phyloP scores from a whole-genome alignment of 2,888 invertebrate species.

The Trileptium ribeirensis region DNA sequence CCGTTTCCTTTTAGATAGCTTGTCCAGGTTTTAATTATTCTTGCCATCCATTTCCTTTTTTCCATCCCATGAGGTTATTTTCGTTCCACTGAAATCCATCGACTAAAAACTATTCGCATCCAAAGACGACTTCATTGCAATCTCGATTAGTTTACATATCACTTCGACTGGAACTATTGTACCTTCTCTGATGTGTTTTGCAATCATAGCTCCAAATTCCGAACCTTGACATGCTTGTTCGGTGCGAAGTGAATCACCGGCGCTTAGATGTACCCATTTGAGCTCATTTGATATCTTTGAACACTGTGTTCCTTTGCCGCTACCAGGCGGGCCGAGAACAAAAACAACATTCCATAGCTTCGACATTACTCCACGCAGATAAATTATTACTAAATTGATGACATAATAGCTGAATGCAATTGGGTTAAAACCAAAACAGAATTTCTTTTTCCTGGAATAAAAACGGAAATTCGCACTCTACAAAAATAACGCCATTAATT shows the following conservation, averaged over 20 bases:
- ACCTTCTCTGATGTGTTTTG: constrained; percentile 80
- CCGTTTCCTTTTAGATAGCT: no score
- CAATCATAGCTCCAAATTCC: constrained; percentile 73
- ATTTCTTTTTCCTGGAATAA: no score
- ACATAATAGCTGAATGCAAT: no score
- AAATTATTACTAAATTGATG: no score
- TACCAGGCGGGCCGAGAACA: constrained; percentile 91
- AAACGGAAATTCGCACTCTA: no score
- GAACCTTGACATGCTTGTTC: constrained; percentile 78
- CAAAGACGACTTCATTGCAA: constrained; percentile 59
- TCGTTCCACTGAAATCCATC: constrained; percentile 97
- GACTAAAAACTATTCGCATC: constrained; percentile 65
- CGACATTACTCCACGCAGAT: no score
- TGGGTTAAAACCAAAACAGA: no score
- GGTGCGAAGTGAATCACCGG: constrained; percentile 80
- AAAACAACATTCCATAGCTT: constrained; percentile 76
- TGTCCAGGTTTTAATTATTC: no score
- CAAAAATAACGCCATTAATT: no score
- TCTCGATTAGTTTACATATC: constrained; percentile 86
- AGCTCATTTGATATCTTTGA: constrained; percentile 55
- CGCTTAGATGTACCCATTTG: constrained; percentile 58
- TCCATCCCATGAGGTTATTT: constrained; percentile 93
- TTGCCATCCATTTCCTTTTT: no score
- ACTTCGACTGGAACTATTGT: constrained; percentile 96
- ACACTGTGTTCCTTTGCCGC: constrained; percentile 97